Base-by-base conservation (phyloP, 2,113 vertebrate species). In the Austrofundulus limnaeus region DNA sequence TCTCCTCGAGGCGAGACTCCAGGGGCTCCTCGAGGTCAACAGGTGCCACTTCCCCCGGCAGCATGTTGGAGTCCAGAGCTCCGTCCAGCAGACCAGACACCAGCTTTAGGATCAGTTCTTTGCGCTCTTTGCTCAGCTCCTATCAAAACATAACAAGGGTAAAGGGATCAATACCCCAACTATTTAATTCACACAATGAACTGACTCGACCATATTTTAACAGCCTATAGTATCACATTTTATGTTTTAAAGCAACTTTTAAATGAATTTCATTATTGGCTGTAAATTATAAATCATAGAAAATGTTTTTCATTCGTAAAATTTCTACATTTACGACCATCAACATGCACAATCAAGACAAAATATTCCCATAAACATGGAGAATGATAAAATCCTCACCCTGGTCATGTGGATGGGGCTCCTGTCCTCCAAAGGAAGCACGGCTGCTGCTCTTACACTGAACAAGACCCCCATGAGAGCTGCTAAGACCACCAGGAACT, bases 41-140 rank as follows among this genome's bases (percentile, higher is more conserved):
- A 16, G 85, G 63, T 1, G 81, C 45, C 0, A 0, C 72, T 5
- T 94, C 92, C 2, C 73, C 90, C 0, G 86, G 85, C 43, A 39
- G 51, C 81, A 89, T 63, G 80, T 85, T 90, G 83, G 69, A 87
- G 19, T 94, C 92, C 66, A 76, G 70, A 19, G 85, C 56, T 11
- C 89, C 80, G 0, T 94, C 94, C 62, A 95, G 73, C 82, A 95
- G 91, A 19, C 92, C 88, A 0, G 91, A 93, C 74, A 96, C 86
- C 86, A 96, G 87, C 87, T 94, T 95, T 61, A 96, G 87, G 50
- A 95, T 86, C 64, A 93, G 68, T 0, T 93, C 94, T 71, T 92
- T 94, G 34, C 89, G 91, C 38, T 90, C 92, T 54, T 93, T 92
- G 75, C 85, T 92, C 64, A 92, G 82, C 65, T 96, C 95, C 95